These are phyloP conservation scores for Eclectus roratus DNA, from an alignment of 2,113 vertebrate genomes.

Conservation along the genomic window DNA sequence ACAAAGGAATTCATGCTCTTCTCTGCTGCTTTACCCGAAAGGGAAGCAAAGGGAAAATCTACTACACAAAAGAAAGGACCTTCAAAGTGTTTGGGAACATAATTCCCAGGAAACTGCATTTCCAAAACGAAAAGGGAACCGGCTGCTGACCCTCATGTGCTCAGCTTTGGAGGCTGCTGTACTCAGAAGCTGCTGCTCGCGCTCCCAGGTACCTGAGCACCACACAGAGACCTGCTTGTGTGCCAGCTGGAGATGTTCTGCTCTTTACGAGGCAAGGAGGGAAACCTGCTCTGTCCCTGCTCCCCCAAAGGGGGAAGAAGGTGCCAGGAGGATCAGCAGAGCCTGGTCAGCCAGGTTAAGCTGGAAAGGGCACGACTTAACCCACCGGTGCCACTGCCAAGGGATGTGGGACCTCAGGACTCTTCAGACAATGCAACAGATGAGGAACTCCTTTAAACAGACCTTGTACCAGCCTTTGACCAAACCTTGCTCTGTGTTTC, in stretches of 20 bases:
- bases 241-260: not conserved
- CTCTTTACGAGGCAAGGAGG: not conserved
- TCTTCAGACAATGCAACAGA: accelerated
- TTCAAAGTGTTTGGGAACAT: not conserved
- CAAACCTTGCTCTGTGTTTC: not conserved
- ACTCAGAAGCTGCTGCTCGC: not conserved
- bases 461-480: not conserved
- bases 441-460: not conserved
- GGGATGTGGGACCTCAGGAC: accelerated
- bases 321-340: not conserved
- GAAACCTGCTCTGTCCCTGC: not conserved
- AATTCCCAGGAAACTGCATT: not conserved
- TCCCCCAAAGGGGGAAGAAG: not conserved
- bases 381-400: not conserved
- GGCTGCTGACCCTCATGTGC: accelerated
- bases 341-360: not conserved
- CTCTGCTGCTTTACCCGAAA: not conserved
- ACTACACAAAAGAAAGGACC: not conserved
- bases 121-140: not conserved
- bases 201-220: accelerated
- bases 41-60: not conserved
- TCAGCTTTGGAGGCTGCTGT: accelerated
- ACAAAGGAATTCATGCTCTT: not conserved
- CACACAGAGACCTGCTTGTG: accelerated
- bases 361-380: not conserved